phyloP scores from a whole-genome alignment of 1,140 invertebrate genomes.

The Steinernema khuongi region DNA sequence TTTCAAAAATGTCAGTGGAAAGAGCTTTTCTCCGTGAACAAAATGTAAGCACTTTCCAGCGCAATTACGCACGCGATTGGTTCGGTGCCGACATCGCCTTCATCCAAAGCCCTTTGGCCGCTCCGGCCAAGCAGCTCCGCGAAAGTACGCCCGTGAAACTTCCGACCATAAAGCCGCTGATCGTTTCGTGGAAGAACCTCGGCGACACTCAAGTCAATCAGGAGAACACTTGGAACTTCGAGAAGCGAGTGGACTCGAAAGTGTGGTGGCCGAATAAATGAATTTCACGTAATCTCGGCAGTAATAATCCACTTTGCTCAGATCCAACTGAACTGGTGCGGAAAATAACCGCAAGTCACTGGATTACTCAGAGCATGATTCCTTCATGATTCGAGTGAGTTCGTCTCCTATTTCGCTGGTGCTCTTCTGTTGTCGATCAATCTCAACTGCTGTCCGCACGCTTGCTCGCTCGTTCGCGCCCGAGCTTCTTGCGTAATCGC shows the following conservation, averaged over 20 bases:
- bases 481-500: background rate
- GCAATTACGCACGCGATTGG: slow-evolving; percentile 42
- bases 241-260: slow-evolving; percentile 40
- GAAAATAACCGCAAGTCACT: too few relatives aligned
- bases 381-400: too few relatives aligned
- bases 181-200: slow-evolving; percentile 37
- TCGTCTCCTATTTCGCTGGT: too few relatives aligned
- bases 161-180: slow-evolving; percentile 37
- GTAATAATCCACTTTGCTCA: too few relatives aligned
- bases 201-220: slow-evolving; percentile 35
- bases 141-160: slow-evolving; percentile 33
- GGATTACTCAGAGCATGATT: too few relatives aligned
- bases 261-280: slow-evolving; percentile 46
- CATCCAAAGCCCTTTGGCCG: slow-evolving; percentile 35
- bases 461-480: background rate
- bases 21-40: background rate
- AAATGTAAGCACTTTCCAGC: slow-evolving; percentile 28
- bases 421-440: background rate
- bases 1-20: slow-evolving; percentile 32
- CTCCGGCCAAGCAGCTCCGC: slow-evolving; percentile 36
- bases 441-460: background rate
- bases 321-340: too few relatives aligned
- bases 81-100: slow-evolving; percentile 41
- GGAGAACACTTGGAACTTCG: slow-evolving; percentile 42
- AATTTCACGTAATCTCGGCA: too few relatives aligned